phyloP scores from a whole-genome alignment of 2,113 vertebrate species.

The Phyllostomus hastatus region DNA sequence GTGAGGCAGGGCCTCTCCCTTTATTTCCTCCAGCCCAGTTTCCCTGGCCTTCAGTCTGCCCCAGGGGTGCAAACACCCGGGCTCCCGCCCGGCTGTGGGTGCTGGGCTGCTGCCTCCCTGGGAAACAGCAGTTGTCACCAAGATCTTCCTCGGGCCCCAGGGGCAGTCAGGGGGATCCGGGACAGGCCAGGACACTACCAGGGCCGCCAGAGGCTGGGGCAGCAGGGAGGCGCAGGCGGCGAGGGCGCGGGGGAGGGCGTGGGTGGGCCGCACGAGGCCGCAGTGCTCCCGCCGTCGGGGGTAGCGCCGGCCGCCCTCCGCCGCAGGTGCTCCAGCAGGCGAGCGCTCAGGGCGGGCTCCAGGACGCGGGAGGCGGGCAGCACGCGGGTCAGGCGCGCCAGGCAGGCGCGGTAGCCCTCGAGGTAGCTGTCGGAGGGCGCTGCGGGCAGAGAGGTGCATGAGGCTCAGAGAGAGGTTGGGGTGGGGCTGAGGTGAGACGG shows the following conservation, averaged over 20 bases:
- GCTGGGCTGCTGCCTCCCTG: neutral
- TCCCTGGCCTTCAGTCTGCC: neutral
- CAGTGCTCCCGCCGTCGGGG: neutral
- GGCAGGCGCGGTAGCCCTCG: conserved; percentile 88
- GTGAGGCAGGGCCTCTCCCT: neutral
- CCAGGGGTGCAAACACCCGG: neutral
- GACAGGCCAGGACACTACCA: conserved; percentile 81
- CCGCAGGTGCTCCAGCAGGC: conserved; percentile 83
- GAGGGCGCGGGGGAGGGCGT: neutral
- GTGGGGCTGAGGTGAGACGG: accelerated
- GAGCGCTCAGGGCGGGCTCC: conserved; percentile 77
- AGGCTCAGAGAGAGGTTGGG: neutral
- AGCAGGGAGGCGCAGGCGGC: neutral
- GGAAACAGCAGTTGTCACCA: neutral
- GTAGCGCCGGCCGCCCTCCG: conserved; percentile 41
- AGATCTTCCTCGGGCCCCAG: neutral
- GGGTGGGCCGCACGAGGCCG: neutral
- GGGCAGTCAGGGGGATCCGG: neutral
- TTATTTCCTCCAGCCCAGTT: neutral
- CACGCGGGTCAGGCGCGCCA: conserved; percentile 82
- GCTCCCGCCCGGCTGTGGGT: neutral
- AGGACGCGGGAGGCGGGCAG: conserved; percentile 80
- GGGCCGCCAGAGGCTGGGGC: conserved; percentile 85
- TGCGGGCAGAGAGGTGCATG: conserved; percentile 23
- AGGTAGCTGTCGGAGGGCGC: conserved; percentile 81